These are phyloP conservation scores for Cyclargus thomasi DNA, from an alignment of 1,140 invertebrate species.

Conservation along the genomic window DNA sequence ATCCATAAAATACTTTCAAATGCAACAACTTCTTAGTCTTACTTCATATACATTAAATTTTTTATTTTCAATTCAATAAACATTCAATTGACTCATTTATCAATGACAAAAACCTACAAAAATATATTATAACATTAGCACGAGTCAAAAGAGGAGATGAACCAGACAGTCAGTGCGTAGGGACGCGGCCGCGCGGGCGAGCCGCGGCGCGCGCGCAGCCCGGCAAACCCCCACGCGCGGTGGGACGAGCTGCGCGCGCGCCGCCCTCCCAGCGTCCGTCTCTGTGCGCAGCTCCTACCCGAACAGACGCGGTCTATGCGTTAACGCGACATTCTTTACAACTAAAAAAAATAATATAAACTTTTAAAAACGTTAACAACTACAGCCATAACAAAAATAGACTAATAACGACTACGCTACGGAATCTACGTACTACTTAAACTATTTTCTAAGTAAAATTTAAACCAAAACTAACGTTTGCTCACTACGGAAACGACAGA, in stretches of 20 bases:
- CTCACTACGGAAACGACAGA: slow-evolving; percentile 58
- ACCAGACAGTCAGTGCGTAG: slow-evolving; percentile 41
- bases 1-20: slow-evolving; percentile 74
- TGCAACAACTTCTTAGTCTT: slow-evolving; percentile 74
- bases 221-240: slow-evolving; percentile 9
- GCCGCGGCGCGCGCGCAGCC: slow-evolving; percentile 23
- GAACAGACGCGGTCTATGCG: slow-evolving; percentile 32
- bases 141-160: slow-evolving; percentile 59
- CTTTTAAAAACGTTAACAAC: slow-evolving; percentile 72
- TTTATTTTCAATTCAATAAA: slow-evolving; percentile 65
- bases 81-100: slow-evolving; percentile 74
- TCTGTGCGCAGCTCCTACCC: slow-evolving; percentile 34
- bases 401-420: slow-evolving; percentile 71
- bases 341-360: slow-evolving; percentile 69
- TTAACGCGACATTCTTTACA: slow-evolving; percentile 51
- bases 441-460: slow-evolving; percentile 64
- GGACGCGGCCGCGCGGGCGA: slow-evolving; percentile 31
- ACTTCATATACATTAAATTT: slow-evolving; percentile 69
- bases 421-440: slow-evolving; percentile 66
- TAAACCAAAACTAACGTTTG: slow-evolving; percentile 69
- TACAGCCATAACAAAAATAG: slow-evolving; percentile 74
- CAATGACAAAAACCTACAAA: slow-evolving; percentile 74
- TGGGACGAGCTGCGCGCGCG: slow-evolving; percentile 21
- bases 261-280: slow-evolving; percentile 30
- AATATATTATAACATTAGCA: slow-evolving; percentile 73